Evolutionary conservation across 2,888 invertebrate genomes (phyloP), one percentile per base, ranked within the genome.

Genomic region (Blera fallax): DNA sequence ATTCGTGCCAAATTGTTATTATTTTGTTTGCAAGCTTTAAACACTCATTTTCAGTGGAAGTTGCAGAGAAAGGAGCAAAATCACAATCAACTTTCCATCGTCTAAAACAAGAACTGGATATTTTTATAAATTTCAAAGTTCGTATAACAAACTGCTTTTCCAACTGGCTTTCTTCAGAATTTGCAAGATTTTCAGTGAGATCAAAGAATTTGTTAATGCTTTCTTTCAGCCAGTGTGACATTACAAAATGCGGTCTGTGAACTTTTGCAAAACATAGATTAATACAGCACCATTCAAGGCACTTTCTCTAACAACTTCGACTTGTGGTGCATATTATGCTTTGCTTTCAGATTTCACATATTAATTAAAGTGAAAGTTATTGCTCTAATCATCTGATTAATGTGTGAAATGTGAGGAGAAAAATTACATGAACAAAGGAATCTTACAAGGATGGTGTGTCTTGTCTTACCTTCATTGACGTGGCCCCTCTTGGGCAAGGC

Each of bases 401-500:
- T 34, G 21, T 34, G 27, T 40, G 18, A 45, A 48, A 18, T 16
- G 40, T 34, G 8, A 27, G n/a, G 5, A 37, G 14, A 14, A 37
- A 16, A 10, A 56, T 16, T n/a, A 69, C 79, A 87, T 82, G 65
- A 52, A 45, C 65, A 78, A 74, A 74, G 74, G 56, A 70, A 34
- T 29, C 8, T 18, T 4, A 43, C 5, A 29, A 50, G 32, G 58
- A 69, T 18, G 48, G 27, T 32, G 1, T 16, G 43, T 43, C 27
- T 43, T 29, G n/a, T 88, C 91, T 90, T 90, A 94, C 94, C 94
- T 93, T 95, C 95, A 90, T 93, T 95, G 65, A 95, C 95, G 90
- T 94, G 93, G 87, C 95, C 95, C 88, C 94, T 93, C 91, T 94
- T 94, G 43, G 95, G 95, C 90, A 95, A 90, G 67, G 94, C 92